Conservation (phyloP, 2,888 invertebrate species). For the Dilophus febrilis region DNA sequence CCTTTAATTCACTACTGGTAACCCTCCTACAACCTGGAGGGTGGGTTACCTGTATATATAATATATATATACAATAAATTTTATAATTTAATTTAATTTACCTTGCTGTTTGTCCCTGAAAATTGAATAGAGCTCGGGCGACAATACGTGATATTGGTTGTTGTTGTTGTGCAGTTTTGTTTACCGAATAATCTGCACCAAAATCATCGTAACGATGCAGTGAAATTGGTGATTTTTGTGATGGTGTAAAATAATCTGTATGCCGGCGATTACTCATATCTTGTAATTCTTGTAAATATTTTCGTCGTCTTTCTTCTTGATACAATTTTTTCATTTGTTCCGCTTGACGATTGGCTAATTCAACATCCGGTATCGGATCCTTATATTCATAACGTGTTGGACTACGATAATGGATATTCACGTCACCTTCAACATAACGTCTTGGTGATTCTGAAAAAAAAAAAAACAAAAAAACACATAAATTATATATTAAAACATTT, state of each 20-base stretch:
- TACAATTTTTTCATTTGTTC: constrained; percentile 82
- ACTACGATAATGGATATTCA: constrained; percentile 83
- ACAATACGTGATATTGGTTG: constrained; percentile 54
- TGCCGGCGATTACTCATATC: constrained; percentile 88
- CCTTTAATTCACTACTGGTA: too few species aligned
- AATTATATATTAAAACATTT: too few species aligned
- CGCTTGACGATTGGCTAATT: constrained; percentile 71
- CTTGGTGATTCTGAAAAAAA: constrained; percentile 59
- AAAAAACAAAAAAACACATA: too few species aligned
- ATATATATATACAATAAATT: too few species aligned
- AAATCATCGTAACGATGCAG: constrained; percentile 86
- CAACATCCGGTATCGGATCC: constrained; percentile 73
- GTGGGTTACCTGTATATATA: too few species aligned
- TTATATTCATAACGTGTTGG: constrained; percentile 78
- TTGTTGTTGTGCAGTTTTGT: constrained; percentile 17
- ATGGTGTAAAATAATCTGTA: constrained; percentile 83
- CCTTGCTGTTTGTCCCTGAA: constrained; percentile 59
- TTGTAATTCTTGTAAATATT: constrained; percentile 83
- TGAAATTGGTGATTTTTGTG: constrained; percentile 84
- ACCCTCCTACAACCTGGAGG: too few species aligned
- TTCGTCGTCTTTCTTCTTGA: constrained; percentile 73
- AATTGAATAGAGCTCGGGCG: constrained; percentile 78
- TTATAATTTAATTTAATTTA: constrained; percentile 16
- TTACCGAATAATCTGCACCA: constrained; percentile 43
- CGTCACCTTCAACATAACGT: constrained; percentile 81